phyloP scores from a whole-genome alignment of 2,888 invertebrate species.

The Cheilosia impressa region DNA sequence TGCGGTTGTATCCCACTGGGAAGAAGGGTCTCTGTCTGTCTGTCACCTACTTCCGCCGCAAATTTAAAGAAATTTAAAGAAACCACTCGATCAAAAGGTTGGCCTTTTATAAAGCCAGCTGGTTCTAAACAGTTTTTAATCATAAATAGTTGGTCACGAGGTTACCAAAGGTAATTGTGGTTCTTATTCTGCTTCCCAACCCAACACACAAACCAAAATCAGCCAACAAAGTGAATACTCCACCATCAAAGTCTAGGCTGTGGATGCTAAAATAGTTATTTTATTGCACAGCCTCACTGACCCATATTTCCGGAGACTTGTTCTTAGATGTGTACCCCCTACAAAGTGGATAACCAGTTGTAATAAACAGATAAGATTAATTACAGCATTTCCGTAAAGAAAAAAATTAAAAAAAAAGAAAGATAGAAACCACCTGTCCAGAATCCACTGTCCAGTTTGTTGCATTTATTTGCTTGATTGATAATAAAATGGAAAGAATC shows the following conservation, averaged over 20 bases:
- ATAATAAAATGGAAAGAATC: conserved; percentile 47
- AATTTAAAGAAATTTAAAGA: too few relatives aligned
- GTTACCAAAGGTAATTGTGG: too few relatives aligned
- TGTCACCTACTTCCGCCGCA: too few relatives aligned
- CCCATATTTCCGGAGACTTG: conserved; percentile 13
- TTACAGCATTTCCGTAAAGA: conserved; percentile 1
- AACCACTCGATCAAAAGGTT: too few relatives aligned
- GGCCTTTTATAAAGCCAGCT: too few relatives aligned
- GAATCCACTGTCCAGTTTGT: background rate
- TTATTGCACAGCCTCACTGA: conserved; percentile 23
- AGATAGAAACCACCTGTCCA: conserved; percentile 35
- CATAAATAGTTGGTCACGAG: too few relatives aligned
- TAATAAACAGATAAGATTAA: conserved; percentile 21
- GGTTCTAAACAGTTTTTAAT: too few relatives aligned
- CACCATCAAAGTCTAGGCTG: background rate
- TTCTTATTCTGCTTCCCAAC: too few relatives aligned
- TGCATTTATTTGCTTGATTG: background rate
- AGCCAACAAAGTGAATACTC: background rate
- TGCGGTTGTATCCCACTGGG: too few relatives aligned
- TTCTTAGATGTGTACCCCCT: background rate
- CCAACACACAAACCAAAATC: background rate
- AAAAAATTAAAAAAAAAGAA: background rate
- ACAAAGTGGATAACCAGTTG: conserved; percentile 17
- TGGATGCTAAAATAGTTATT: background rate
- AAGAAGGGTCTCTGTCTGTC: too few relatives aligned